phyloP scores from a whole-genome alignment of 1,140 invertebrate genomes.

The Galleria mellonella region DNA sequence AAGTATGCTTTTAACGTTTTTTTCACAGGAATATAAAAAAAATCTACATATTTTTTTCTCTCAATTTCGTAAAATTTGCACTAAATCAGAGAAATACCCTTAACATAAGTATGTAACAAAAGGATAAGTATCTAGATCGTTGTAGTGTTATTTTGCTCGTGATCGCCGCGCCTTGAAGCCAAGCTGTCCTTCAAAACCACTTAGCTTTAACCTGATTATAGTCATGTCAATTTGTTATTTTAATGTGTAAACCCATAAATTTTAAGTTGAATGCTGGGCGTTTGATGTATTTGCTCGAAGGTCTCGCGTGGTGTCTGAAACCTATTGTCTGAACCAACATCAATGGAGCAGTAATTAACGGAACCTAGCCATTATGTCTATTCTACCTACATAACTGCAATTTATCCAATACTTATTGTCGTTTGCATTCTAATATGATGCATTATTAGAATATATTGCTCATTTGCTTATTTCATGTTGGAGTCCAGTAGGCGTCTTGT shows the following conservation, averaged over 20 bases:
- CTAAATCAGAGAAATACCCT: not conserved
- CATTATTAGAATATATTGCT: not conserved
- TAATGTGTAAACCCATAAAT: constrained; percentile 49
- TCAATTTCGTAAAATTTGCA: too few relatives aligned
- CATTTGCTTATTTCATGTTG: not conserved
- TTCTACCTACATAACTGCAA: constrained; percentile 11
- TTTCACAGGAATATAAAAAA: too few relatives aligned
- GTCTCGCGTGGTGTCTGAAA: constrained; percentile 27
- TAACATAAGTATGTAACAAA: constrained; percentile 7
- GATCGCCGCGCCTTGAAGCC: constrained; percentile 54
- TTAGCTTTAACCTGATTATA: constrained; percentile 45
- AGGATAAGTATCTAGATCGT: constrained; percentile 35
- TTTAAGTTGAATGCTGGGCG: constrained; percentile 33
- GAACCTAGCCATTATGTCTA: constrained; percentile 21
- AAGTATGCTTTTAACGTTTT: too few relatives aligned
- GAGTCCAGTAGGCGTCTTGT: not conserved
- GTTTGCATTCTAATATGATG: constrained; percentile 14
- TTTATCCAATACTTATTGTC: constrained; percentile 3
- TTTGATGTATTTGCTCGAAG: constrained; percentile 28
- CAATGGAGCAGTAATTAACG: constrained; percentile 29
- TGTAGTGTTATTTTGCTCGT: constrained; percentile 38
- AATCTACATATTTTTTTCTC: too few relatives aligned
- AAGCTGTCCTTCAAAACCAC: constrained; percentile 49
- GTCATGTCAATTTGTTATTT: constrained; percentile 59
- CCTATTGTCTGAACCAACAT: constrained; percentile 27